Evolutionary conservation across 1,140 invertebrate species (phyloP).

Genomic region (Matsumurasca onukii): DNA sequence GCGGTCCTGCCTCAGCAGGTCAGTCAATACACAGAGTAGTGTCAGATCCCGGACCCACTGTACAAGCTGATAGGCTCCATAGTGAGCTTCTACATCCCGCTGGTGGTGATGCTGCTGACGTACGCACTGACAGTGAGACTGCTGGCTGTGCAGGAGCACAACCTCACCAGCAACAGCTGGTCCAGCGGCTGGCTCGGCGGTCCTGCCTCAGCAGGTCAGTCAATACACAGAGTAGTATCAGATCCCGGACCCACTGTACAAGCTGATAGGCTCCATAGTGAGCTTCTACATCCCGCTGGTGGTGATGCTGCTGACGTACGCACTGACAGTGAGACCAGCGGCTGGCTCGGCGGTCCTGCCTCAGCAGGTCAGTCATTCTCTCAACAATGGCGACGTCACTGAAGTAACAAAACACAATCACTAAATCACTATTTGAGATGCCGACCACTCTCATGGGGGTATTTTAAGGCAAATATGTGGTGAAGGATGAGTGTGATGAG

Average conservation of each 20-base stretch:
- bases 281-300: conserved; percentile 95
- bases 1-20: background rate
- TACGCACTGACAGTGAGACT: conserved; percentile 87
- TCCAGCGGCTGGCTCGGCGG: conserved; percentile 52
- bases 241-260: conserved; percentile 94
- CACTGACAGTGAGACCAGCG: conserved; percentile 76
- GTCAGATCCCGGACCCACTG: conserved; percentile 82
- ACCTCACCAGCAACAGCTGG: conserved; percentile 57
- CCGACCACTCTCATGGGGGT: no score
- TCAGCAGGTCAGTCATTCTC: background rate
- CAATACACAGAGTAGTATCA: conserved; percentile 57
- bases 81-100: conserved; percentile 93
- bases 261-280: conserved; percentile 89
- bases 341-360: conserved; percentile 44
- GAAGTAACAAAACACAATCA: no score
- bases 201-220: background rate
- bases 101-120: conserved; percentile 91
- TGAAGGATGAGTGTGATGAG: no score
- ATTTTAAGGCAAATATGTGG: no score
- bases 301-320: conserved; percentile 93
- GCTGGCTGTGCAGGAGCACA: conserved; percentile 73
- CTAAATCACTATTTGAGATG: no score
- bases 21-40: no score
- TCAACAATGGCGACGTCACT: no score
- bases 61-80: conserved; percentile 92